Evolutionary conservation across 2,888 invertebrate species (phyloP).

Genomic region (Masnerella sp.): DNA sequence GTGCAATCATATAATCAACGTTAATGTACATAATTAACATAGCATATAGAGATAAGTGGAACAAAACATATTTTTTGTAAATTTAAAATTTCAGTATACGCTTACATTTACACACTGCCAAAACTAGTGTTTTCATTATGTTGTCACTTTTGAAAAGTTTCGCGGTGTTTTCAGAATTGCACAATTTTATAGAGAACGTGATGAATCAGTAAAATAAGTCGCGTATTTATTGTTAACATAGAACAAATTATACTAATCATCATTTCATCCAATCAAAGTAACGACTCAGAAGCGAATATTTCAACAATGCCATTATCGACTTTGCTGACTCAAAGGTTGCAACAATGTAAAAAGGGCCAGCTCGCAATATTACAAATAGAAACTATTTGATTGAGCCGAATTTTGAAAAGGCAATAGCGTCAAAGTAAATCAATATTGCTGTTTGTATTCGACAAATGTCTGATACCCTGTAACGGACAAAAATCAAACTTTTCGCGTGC

Average conservation of each 20-base stretch:
- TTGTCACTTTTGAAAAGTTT: too few relatives aligned
- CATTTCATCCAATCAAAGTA: constrained; percentile 28
- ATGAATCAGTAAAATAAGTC: constrained; percentile 7
- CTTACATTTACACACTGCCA: too few relatives aligned
- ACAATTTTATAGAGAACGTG: too few relatives aligned
- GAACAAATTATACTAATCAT: constrained; percentile 27
- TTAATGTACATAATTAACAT: too few relatives aligned
- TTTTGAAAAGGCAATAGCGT: constrained; percentile 42
- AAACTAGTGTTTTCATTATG: too few relatives aligned
- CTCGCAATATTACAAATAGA: constrained; percentile 21
- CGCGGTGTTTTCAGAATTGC: too few relatives aligned
- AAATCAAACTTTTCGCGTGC: constrained; percentile 18
- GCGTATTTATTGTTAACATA: constrained; percentile 5
- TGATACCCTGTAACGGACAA: constrained; percentile 9
- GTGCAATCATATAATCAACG: too few relatives aligned
- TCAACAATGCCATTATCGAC: constrained; percentile 35
- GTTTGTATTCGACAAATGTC: constrained; percentile 38
- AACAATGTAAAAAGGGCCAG: constrained; percentile 16
- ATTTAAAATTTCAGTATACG: too few relatives aligned
- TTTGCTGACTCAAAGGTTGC: constrained; percentile 22
- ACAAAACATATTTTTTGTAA: too few relatives aligned
- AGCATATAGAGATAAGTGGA: too few relatives aligned
- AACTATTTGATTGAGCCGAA: constrained; percentile 32
- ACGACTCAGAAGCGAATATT: constrained; percentile 17
- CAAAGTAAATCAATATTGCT: constrained; percentile 27